phyloP scores from a whole-genome alignment of 2,113 vertebrate species.

The Lutjanus erythropterus region DNA sequence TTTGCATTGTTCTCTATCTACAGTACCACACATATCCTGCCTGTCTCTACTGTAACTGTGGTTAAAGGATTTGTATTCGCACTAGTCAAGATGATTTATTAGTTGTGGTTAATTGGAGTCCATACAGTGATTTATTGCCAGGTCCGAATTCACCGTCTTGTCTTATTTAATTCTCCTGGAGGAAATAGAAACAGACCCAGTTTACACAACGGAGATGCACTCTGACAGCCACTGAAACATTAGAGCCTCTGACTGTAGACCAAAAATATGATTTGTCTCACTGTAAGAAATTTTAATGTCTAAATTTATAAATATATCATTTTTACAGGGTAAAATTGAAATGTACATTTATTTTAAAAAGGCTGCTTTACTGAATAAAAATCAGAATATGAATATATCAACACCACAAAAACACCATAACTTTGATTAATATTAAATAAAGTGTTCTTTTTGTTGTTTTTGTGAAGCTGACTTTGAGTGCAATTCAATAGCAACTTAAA shows the following conservation, averaged over 20 bases:
- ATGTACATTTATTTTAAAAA: not conserved
- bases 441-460: not conserved
- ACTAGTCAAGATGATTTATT: slow-evolving; percentile 34
- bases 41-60: not conserved
- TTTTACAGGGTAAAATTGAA: not conserved
- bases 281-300: not conserved
- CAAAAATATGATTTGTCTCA: not conserved
- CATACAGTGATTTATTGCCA: slow-evolving; percentile 15
- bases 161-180: slow-evolving; percentile 1
- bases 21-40: not conserved
- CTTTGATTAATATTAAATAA: too few relatives aligned
- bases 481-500: not conserved
- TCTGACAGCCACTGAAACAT: slow-evolving; percentile 21
- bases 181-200: not conserved
- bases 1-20: not conserved
- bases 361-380: not conserved
- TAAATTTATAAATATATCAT: not conserved
- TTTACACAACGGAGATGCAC: not conserved
- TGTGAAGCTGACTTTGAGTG: not conserved
- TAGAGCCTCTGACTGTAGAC: not conserved
- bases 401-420: not conserved
- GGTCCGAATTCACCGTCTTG: slow-evolving; percentile 6
- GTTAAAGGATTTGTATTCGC: not conserved
- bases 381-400: not conserved
- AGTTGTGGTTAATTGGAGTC: slow-evolving; percentile 5